phyloP scores from a whole-genome alignment of 1,140 invertebrate genomes.

The Bombus cullumanus region DNA sequence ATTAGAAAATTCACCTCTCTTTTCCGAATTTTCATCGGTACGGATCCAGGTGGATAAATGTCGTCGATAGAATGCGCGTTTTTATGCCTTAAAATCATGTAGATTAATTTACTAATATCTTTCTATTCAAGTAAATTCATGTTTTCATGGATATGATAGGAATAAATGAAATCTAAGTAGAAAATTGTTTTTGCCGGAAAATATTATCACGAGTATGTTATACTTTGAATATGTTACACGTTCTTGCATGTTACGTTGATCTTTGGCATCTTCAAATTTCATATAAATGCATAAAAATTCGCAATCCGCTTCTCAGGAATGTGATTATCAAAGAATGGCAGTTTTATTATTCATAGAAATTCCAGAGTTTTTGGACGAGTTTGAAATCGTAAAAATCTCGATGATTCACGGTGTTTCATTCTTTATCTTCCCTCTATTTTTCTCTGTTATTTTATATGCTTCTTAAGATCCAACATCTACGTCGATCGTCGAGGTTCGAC shows the following conservation, averaged over 20 bases:
- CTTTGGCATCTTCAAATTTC: no score
- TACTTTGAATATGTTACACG: no score
- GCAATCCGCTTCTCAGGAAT: no score
- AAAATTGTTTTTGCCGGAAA: background rate
- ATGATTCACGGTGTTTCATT: no score
- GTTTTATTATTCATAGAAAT: background rate
- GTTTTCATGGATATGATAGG: background rate
- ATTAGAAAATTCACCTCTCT: no score
- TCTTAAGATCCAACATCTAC: background rate
- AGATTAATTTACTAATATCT: background rate
- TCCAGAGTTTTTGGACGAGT: background rate
- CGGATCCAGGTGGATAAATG: no score
- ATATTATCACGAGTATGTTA: no score
- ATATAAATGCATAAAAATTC: no score
- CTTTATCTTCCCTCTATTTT: background rate
- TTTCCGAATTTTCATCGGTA: background rate
- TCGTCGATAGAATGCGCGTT: background rate
- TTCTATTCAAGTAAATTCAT: background rate
- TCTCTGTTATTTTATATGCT: background rate
- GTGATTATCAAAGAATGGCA: no score
- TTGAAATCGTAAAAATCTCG: background rate
- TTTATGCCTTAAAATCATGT: background rate
- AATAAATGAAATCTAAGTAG: background rate
- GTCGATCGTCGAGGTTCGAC: slow-evolving; percentile 20
- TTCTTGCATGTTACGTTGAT: no score